These are phyloP conservation scores for Polydrusus pterygomalis DNA, from an alignment of 2,888 invertebrate genomes.

Conservation along the genomic window DNA sequence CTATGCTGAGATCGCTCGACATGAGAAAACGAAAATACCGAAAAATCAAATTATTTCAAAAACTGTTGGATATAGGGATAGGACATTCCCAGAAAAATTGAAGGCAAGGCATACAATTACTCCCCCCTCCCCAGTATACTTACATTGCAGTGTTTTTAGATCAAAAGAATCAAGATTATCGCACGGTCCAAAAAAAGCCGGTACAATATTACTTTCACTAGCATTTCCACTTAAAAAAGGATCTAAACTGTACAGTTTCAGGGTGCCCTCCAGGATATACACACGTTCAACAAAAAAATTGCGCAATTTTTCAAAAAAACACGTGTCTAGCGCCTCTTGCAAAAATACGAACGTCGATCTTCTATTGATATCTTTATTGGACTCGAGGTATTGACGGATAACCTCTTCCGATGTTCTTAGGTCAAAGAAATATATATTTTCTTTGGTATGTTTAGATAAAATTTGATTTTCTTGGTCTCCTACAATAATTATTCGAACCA, in stretches of 20 bases:
- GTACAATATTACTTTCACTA: not conserved
- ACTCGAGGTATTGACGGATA: not conserved
- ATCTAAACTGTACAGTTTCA: not conserved
- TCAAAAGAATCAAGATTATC: not conserved
- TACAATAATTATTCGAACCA: not conserved
- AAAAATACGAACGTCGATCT: not conserved
- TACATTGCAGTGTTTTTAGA: not conserved
- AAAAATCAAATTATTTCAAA: too few relatives aligned
- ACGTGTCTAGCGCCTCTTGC: not conserved
- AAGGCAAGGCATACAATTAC: too few relatives aligned
- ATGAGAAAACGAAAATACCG: too few relatives aligned
- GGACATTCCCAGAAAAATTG: too few relatives aligned
- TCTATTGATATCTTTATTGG: not conserved
- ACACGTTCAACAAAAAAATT: not conserved
- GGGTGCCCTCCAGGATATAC: not conserved
- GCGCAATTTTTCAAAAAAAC: not conserved
- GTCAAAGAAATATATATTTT: slow-evolving; percentile 13
- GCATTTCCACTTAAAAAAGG: not conserved
- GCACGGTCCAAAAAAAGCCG: not conserved
- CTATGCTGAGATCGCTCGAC: too few relatives aligned
- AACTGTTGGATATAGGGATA: too few relatives aligned
- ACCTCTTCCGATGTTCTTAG: not conserved
- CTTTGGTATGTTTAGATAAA: not conserved
- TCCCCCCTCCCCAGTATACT: too few relatives aligned
- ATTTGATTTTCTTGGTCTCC: not conserved